phyloP scores from a whole-genome alignment of 2,888 invertebrate genomes.

The Baronia brevicornis region DNA sequence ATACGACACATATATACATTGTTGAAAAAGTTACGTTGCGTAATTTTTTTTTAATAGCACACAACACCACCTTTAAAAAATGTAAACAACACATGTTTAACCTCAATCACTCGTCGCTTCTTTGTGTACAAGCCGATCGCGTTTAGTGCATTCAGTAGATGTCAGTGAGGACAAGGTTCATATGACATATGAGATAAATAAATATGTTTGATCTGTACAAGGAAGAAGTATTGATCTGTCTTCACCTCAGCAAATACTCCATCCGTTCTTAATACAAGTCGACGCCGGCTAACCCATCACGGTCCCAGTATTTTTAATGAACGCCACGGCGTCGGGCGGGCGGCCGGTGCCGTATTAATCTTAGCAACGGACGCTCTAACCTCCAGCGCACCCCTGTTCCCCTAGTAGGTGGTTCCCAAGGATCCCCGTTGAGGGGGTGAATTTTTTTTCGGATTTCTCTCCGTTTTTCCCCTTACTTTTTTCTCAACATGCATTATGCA shows the following conservation, averaged over 20 bases:
- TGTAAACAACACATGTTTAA: no score
- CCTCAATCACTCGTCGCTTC: no score
- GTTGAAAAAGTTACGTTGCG: no score
- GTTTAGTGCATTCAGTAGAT: constrained; percentile 17
- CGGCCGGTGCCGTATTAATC: constrained; percentile 68
- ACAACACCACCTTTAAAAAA: no score
- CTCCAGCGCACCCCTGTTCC: constrained; percentile 50
- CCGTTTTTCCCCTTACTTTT: constrained; percentile 48
- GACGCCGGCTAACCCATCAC: constrained; percentile 41
- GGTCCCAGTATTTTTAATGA: constrained; percentile 64
- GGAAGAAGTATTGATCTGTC: constrained; percentile 14
- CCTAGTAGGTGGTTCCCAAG: constrained; percentile 63
- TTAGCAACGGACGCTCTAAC: constrained; percentile 54
- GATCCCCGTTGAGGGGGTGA: constrained; percentile 53
- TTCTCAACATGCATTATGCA: constrained; percentile 64
- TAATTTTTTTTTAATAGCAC: no score
- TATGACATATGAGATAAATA: constrained; percentile 15
- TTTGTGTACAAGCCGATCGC: no score
- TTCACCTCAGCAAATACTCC: constrained; percentile 9
- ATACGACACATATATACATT: no score
- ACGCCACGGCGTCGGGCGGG: constrained; percentile 64
- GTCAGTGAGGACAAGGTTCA: no score
- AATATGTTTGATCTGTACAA: constrained; percentile 7
- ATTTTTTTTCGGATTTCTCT: constrained; percentile 48
- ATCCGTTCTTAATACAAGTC: constrained; percentile 29